Evolutionary conservation across 2,797 vertebrate genomes (phyloP).

Genomic region (Neosalanx taihuensis): DNA sequence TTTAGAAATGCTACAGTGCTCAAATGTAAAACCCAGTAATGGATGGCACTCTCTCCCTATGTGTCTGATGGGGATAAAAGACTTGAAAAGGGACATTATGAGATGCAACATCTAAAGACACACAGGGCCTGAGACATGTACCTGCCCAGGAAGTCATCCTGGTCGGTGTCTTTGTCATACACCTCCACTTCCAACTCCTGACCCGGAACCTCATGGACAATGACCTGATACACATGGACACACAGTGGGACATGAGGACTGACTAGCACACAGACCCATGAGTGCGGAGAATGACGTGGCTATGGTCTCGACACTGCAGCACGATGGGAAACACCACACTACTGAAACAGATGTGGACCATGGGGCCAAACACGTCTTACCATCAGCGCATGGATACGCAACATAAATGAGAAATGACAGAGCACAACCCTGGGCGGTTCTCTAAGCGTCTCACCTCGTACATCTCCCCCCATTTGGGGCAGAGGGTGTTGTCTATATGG

Average conservation of each 20-base stretch:
- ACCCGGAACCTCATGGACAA: slow-evolving; percentile 92
- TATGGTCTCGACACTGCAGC: neutral
- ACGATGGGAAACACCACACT: neutral
- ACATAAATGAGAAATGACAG: neutral
- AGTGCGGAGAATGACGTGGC: neutral
- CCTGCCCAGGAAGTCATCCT: slow-evolving; percentile 96
- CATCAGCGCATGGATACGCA: neutral
- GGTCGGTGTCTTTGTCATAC: slow-evolving; percentile 92
- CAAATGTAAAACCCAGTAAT: neutral
- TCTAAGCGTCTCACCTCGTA: slow-evolving; percentile 80
- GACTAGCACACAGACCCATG: neutral
- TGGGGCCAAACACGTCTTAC: neutral
- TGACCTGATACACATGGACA: slow-evolving; percentile 77
- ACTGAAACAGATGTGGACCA: neutral
- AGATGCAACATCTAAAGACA: slow-evolving; percentile 44
- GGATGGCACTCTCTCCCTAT: neutral
- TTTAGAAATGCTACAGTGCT: neutral
- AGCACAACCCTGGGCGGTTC: neutral
- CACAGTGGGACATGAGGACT: slow-evolving; percentile 49
- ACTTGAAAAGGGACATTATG: slow-evolving; percentile 24
- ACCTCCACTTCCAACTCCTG: slow-evolving; percentile 93
- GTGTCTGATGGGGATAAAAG: slow-evolving; percentile 1
- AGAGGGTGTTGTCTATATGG: slow-evolving; percentile 81
- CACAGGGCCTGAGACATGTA: slow-evolving; percentile 70
- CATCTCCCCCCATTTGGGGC: slow-evolving; percentile 87